Conservation (phyloP, 2,888 invertebrate species). For the Xestia ashworthii region DNA sequence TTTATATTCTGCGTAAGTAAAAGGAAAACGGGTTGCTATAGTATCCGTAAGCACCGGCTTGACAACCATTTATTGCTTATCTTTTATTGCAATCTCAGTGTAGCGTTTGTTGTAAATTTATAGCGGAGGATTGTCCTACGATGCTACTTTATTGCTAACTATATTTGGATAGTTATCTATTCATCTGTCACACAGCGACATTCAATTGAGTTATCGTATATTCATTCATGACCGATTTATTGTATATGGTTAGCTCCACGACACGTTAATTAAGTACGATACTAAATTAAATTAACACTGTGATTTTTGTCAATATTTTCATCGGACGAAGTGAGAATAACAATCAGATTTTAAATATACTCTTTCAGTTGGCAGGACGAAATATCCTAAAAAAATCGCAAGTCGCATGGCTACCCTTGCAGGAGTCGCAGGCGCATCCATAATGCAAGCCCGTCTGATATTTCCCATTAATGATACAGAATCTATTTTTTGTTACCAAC, state of each 20-base stretch:
- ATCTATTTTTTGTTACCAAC: conserved; percentile 82
- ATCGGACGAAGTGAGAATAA: conserved; percentile 4
- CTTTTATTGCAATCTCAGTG: conserved; percentile 60
- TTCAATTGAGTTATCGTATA: conserved; percentile 49
- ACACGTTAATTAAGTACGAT: conserved; percentile 19
- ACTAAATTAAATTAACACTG: conserved; percentile 25
- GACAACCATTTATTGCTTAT: conserved; percentile 48
- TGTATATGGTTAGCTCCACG: conserved; percentile 18
- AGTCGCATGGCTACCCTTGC: conserved; percentile 64
- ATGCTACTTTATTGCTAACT: conserved; percentile 54
- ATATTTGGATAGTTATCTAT: conserved; percentile 55
- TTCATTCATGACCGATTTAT: conserved; percentile 52
- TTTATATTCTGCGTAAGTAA: conserved; percentile 55
- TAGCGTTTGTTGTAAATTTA: conserved; percentile 57
- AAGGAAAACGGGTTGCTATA: conserved; percentile 49
- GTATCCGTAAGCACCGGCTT: conserved; percentile 20
- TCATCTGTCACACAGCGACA: conserved; percentile 52
- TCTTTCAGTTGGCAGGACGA: not conserved
- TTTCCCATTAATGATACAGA: conserved; percentile 80
- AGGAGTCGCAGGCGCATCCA: conserved; percentile 70
- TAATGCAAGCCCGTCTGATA: conserved; percentile 79
- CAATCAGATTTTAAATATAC: not conserved
- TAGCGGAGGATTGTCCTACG: conserved; percentile 56
- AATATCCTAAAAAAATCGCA: conserved; percentile 27
- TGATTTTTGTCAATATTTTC: conserved; percentile 15